phyloP scores from a whole-genome alignment of 2,797 vertebrate genomes.

The Sciurus carolinensis region DNA sequence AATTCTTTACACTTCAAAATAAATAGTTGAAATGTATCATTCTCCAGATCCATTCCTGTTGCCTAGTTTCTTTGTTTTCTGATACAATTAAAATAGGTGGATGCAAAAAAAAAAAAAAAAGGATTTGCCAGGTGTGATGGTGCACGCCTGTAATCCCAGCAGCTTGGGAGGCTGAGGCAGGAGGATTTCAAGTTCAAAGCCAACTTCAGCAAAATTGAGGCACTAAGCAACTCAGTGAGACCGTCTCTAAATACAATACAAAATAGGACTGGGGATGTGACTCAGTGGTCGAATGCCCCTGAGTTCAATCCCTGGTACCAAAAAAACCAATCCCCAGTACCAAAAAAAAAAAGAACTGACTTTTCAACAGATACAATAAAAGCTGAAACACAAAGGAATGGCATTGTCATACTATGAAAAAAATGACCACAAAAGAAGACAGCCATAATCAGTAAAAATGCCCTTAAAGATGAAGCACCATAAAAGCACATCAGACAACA shows the following conservation, averaged over 20 bases:
- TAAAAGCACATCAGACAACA: conserved; percentile 1
- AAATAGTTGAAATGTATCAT: not conserved
- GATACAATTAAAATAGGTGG: not conserved
- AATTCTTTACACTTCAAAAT: not conserved
- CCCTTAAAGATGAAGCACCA: not conserved
- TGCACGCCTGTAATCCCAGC: no score
- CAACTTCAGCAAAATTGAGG: no score
- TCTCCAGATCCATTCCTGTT: not conserved
- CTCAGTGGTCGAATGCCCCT: no score
- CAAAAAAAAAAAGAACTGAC: not conserved
- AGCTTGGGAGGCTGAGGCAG: no score
- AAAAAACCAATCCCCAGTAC: no score
- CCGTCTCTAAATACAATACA: no score
- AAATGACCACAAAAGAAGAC: conserved; percentile 6
- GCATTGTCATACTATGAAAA: not conserved
- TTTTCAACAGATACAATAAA: not conserved
- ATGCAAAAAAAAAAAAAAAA: not conserved
- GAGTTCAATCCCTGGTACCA: no score
- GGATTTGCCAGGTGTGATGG: no score
- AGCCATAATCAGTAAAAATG: not conserved
- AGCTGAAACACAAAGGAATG: not conserved
- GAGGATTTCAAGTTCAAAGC: no score
- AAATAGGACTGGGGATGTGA: no score
- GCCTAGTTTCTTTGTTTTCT: not conserved
- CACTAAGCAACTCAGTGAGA: no score